Evolutionary conservation across 2,888 invertebrate genomes (phyloP), one percentile per base, ranked within the genome.

Genomic region (Phania funesta): DNA sequence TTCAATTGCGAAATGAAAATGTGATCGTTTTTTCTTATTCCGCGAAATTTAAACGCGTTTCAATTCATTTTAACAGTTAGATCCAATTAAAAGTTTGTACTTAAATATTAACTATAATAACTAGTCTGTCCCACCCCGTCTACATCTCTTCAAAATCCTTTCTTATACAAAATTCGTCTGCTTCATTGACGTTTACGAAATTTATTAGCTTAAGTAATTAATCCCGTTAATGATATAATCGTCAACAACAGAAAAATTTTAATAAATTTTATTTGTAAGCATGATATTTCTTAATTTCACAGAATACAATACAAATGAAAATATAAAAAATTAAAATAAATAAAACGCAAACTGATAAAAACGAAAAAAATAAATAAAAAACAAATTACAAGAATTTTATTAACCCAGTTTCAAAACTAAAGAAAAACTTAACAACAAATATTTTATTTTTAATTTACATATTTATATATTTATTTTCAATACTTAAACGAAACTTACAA

Each of bases 251-350:
- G n/a, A 4, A 73, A 60, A 50, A 46, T 52, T 54, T 38, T 60
- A 73, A 50, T 41, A 26, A 46, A 26, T 26, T 22, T 58, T 71
- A 65, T 48, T 50, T 75, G 9, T 77, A 78, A 82, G 68, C 74
- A 82, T 74, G 48, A 74, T 64, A 73, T 73, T 65, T 82, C 82
- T 78, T 78, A 70, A 77, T 78, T 78, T 83, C 71, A 83, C 75
- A 67, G 41, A 52, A 75, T 9, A 65, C 48, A 44, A 60, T 35
- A 71, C 20, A 48, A 54, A 26, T 22, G 50, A 50, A 78, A 60
- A 70, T 29, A 22, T 6, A 60, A 29, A 46, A 52, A 67, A 62
- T 65, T 58, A 67, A 54, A 62, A 62, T 48, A 68, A 79, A 79
- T 48, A 74, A 82, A 79, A 84, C 20, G 26, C 44, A 77, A 74